phyloP scores from a whole-genome alignment of 2,888 invertebrate genomes.

The Dicycla oo region DNA sequence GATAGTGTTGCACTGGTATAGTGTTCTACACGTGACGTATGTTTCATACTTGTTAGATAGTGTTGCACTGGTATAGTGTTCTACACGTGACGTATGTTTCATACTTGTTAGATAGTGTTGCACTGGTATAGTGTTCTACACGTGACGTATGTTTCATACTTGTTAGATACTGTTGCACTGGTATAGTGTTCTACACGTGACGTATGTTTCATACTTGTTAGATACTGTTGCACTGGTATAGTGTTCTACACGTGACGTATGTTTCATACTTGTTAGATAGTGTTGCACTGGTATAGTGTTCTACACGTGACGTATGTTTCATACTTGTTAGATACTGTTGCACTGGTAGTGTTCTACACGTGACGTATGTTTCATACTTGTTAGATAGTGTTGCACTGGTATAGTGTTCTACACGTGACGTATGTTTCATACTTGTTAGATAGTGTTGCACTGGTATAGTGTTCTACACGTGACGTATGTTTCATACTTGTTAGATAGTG shows the following conservation, averaged over 20 bases:
- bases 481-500: conserved; percentile 7
- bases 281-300: too few species aligned
- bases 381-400: too few species aligned
- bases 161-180: too few species aligned
- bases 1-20: too few species aligned
- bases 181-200: conserved; percentile 46
- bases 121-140: too few species aligned
- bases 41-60: conserved; percentile 5
- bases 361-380: conserved; percentile 23
- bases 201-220: conserved; percentile 16
- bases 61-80: too few species aligned
- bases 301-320: conserved; percentile 36
- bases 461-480: conserved; percentile 40
- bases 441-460: too few species aligned
- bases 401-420: conserved; percentile 45
- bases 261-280: conserved; percentile 5
- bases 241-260: conserved; percentile 43
- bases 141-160: conserved; percentile 28
- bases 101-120: too few species aligned
- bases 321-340: too few species aligned
- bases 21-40: conserved; percentile 43
- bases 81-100: conserved; percentile 36
- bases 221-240: too few species aligned
- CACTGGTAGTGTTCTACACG: too few species aligned
- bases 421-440: conserved; percentile 13